phyloP scores from a whole-genome alignment of 2,797 vertebrate species.

The Meda fulgida region DNA sequence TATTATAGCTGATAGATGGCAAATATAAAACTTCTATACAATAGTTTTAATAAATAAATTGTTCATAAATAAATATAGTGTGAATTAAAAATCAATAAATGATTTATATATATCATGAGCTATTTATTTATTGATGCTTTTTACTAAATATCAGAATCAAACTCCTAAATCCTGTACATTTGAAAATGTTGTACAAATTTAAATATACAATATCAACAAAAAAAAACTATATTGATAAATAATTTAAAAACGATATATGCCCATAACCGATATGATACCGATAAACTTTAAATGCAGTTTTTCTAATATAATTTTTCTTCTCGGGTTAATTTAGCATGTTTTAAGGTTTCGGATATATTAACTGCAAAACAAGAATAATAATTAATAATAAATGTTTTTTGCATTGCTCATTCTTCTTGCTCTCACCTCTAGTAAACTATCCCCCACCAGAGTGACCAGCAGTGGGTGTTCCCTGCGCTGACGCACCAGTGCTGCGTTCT shows the following conservation, averaged over 20 bases:
- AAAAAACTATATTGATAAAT: background rate
- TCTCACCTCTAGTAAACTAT: slow-evolving; percentile 93
- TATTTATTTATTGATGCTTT: background rate
- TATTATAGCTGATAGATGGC: background rate
- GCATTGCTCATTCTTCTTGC: background rate
- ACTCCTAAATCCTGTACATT: background rate
- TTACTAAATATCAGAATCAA: background rate
- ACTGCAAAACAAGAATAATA: background rate
- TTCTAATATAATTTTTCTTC: background rate
- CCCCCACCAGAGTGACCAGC: slow-evolving; percentile 90
- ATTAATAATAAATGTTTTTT: no score
- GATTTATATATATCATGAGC: no score
- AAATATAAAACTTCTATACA: background rate
- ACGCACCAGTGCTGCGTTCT: slow-evolving; percentile 90
- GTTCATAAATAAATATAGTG: background rate
- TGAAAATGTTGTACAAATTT: background rate
- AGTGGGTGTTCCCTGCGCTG: slow-evolving; percentile 86
- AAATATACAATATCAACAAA: background rate
- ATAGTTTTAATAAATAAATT: background rate
- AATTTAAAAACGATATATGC: background rate
- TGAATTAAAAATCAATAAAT: background rate
- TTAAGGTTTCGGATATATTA: background rate
- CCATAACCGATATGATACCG: background rate
- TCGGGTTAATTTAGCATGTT: background rate
- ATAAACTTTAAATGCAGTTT: background rate